phyloP scores from a whole-genome alignment of 1,140 invertebrate genomes.

The Heterodera carotae region DNA sequence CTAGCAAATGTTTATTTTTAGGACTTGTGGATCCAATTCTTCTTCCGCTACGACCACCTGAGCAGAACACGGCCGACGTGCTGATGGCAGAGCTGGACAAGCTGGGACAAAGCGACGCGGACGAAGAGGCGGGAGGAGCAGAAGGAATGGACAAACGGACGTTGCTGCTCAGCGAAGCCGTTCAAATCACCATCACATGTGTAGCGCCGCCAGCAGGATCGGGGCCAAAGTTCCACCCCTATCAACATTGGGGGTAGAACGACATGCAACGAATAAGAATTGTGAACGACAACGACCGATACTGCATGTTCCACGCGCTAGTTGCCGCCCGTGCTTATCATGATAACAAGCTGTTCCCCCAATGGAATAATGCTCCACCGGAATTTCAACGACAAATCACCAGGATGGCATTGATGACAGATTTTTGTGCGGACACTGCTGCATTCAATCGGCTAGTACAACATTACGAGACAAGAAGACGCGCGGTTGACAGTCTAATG shows the following conservation, averaged over 20 bases:
- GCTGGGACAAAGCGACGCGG: background rate
- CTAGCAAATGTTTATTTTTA: too few species aligned
- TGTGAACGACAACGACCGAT: background rate
- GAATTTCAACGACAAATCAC: background rate
- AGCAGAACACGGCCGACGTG: background rate
- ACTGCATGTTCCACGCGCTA: background rate
- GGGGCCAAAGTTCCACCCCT: background rate
- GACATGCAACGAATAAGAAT: background rate
- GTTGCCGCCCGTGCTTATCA: background rate
- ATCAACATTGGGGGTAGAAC: background rate
- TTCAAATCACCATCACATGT: background rate
- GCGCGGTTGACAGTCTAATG: background rate
- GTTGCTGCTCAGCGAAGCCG: background rate
- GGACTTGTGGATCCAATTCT: background rate
- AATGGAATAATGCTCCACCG: background rate
- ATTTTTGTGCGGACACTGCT: background rate
- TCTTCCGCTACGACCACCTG: background rate
- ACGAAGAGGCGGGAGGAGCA: background rate
- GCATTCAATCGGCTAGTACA: background rate
- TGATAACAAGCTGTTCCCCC: background rate
- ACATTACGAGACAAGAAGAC: background rate
- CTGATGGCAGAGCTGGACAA: background rate
- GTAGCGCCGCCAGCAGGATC: background rate
- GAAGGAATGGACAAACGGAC: background rate
- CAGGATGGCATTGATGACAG: background rate